A percentile compares a stretch with the other conserved stretches of the same genome.
phyloP scores from a whole-genome alignment of 2,113 vertebrate genomes.

The Ictalurus furcatus region DNA sequence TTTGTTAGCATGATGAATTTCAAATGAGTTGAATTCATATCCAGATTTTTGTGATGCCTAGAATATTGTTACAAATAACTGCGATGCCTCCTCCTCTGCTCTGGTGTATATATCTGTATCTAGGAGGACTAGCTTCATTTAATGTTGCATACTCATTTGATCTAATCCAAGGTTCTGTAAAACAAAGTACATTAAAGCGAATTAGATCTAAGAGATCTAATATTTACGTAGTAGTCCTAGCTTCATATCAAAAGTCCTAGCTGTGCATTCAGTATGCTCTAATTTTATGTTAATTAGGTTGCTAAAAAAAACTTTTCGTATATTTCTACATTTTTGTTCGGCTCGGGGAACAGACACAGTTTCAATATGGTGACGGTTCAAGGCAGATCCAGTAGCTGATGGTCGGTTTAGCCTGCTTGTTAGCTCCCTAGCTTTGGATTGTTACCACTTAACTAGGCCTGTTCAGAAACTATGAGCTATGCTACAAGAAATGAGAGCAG shows the following conservation, averaged over 20 bases:
- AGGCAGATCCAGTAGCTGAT: not conserved
- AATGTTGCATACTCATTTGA: too few relatives aligned
- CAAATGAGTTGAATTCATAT: not conserved
- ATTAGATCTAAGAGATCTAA: too few relatives aligned
- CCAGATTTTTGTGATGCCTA: not conserved
- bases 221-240: not conserved
- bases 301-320: not conserved
- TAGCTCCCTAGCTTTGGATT: not conserved
- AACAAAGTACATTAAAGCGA: not conserved
- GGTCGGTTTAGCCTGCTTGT: not conserved
- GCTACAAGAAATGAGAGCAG: too few relatives aligned
- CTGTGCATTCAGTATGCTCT: too few relatives aligned
- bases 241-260: not conserved
- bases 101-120: too few relatives aligned
- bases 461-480: not conserved
- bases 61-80: too few relatives aligned
- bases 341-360: not conserved
- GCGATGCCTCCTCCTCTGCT: not conserved
- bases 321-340: not conserved
- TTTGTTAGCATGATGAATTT: not conserved
- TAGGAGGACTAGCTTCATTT: not conserved
- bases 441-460: not conserved
- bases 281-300: not conserved
- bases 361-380: not conserved
- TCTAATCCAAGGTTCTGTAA: not conserved